phyloP scores from a whole-genome alignment of 2,888 invertebrate genomes.

The Philopedon plagiatum region DNA sequence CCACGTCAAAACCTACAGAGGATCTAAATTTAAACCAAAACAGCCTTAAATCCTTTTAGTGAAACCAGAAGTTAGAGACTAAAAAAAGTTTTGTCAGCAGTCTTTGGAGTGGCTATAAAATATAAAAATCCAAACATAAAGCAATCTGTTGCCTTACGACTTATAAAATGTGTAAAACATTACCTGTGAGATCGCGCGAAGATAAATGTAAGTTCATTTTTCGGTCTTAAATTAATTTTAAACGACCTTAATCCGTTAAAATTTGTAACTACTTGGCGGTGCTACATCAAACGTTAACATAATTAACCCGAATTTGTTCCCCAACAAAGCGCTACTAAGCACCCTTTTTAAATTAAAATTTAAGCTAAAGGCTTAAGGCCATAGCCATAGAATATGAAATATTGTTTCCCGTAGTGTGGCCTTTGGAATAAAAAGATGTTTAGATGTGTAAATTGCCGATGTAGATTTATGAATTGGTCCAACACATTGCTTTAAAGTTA shows the following conservation, averaged over 20 bases:
- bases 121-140: no score
- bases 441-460: no score
- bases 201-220: slow-evolving; percentile 31
- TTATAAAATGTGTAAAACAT: no score
- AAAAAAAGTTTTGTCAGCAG: no score
- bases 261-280: slow-evolving; percentile 29
- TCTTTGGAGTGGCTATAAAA: no score
- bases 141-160: background rate
- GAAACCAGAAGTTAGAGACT: no score
- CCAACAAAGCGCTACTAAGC: slow-evolving; percentile 16
- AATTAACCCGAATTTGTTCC: slow-evolving; percentile 27
- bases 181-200: slow-evolving; percentile 2
- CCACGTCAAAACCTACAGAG: no score
- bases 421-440: background rate
- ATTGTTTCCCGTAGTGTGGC: background rate
- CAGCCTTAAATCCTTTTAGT: no score
- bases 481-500: no score
- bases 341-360: slow-evolving; percentile 30
- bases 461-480: no score
- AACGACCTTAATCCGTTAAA: slow-evolving; percentile 32
- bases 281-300: slow-evolving; percentile 26
- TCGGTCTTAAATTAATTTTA: slow-evolving; percentile 34
- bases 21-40: no score
- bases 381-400: slow-evolving; percentile 2
- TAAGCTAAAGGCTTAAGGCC: slow-evolving; percentile 10